Evolutionary conservation across 2,888 invertebrate species (phyloP).

Genomic region (Clusia tigrina): DNA sequence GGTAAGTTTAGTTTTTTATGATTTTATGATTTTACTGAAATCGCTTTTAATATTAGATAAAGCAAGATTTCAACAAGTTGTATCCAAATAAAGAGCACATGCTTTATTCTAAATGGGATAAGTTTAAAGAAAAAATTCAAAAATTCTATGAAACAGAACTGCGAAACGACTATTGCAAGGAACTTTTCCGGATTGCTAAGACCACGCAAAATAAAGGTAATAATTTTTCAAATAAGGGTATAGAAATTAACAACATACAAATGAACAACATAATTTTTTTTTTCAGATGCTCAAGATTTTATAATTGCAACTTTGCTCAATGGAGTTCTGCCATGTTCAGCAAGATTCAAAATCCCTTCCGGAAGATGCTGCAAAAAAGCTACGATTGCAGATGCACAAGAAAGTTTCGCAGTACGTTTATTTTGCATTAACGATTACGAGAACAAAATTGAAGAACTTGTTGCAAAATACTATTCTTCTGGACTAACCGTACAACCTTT

Average conservation of each 20-base stretch:
- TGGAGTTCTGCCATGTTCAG: not conserved
- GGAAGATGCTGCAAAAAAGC: constrained; percentile 13
- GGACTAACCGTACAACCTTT: constrained; percentile 16
- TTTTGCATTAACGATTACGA: not conserved
- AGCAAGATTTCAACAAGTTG: constrained; percentile 22
- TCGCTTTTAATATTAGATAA: constrained; percentile 18
- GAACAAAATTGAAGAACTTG: constrained; percentile 5
- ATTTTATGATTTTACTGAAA: not conserved
- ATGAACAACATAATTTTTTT: not conserved
- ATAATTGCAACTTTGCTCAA: not conserved
- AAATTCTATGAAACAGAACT: not conserved
- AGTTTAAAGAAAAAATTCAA: constrained; percentile 22
- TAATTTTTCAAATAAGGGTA: not conserved
- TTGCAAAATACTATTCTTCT: not conserved
- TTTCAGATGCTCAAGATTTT: constrained; percentile 10
- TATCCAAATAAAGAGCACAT: constrained; percentile 24
- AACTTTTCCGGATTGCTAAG: not conserved
- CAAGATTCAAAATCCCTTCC: constrained; percentile 8
- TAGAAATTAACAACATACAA: not conserved
- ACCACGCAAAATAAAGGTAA: not conserved
- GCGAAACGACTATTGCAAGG: not conserved
- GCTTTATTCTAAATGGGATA: constrained; percentile 26
- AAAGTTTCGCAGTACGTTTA: constrained; percentile 12
- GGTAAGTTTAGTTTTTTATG: not conserved
- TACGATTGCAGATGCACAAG: constrained; percentile 10